phyloP scores from a whole-genome alignment of 2,888 invertebrate species.

The Tachina grossa region DNA sequence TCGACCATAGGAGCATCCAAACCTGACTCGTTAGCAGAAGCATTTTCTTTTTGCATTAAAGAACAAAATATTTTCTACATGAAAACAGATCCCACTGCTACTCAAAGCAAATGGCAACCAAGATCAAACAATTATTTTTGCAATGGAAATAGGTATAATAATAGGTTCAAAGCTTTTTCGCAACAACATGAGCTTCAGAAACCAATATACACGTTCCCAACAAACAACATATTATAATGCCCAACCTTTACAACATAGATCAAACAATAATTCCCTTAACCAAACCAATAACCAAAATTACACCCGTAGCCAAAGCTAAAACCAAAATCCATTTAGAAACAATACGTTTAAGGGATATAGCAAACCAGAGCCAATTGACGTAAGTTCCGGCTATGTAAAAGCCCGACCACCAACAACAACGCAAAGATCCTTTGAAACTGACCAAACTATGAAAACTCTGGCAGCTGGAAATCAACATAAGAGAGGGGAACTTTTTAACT shows the following conservation, averaged over 20 bases:
- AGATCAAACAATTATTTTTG: conserved; percentile 8
- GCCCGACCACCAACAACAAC: conserved; percentile 2
- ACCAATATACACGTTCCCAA: conserved; percentile 26
- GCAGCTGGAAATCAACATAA: conserved; percentile 4
- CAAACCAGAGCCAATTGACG: conserved; percentile 9
- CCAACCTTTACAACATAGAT: conserved; percentile 16
- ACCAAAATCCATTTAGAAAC: conserved; percentile 10
- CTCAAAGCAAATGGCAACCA: conserved; percentile 16
- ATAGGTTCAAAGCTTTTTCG: conserved; percentile 25
- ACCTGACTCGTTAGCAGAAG: conserved; percentile 62
- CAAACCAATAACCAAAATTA: background rate
- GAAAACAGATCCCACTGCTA: conserved; percentile 6
- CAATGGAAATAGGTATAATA: conserved; percentile 13
- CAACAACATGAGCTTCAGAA: no score
- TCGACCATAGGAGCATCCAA: background rate
- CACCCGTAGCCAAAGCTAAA: background rate
- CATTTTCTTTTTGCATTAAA: conserved; percentile 69
- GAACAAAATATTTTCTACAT: conserved; percentile 69
- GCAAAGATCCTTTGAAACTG: no score
- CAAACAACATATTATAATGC: background rate
- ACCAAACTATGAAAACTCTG: no score
- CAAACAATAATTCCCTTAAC: background rate
- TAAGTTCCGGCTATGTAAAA: conserved; percentile 5
- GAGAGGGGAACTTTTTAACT: conserved; percentile 15
- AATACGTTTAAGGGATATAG: conserved; percentile 14